These are phyloP conservation scores for Charaxes varanes DNA, from an alignment of 1,140 invertebrate species.

Conservation along the genomic window DNA sequence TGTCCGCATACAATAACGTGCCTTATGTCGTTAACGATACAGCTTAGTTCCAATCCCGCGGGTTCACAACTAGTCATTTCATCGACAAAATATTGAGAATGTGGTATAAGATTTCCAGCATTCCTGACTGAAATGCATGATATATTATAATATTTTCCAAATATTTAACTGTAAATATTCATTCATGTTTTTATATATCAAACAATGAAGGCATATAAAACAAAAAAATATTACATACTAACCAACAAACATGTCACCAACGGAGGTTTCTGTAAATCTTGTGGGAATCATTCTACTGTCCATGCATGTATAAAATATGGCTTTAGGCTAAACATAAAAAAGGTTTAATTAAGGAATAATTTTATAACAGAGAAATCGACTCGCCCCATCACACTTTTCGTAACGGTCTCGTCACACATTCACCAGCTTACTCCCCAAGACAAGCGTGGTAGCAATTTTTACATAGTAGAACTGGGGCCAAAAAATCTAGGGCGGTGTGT, in stretches of 20 bases:
- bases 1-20: constrained; percentile 97
- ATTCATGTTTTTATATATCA: no score
- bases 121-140: constrained; percentile 85
- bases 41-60: constrained; percentile 94
- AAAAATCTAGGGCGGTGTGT: background rate
- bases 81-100: constrained; percentile 90
- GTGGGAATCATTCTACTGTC: constrained; percentile 97
- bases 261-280: constrained; percentile 94
- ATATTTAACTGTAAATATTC: no score
- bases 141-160: constrained; percentile 9
- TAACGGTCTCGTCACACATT: no score
- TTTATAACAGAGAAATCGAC: no score
- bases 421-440: no score
- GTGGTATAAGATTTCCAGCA: constrained; percentile 94
- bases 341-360: no score
- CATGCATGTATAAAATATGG: no score
- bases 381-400: no score
- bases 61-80: constrained; percentile 94
- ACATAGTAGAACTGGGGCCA: no score
- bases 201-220: no score
- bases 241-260: constrained; percentile 98
- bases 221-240: constrained; percentile 41
- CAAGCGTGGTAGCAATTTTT: no score
- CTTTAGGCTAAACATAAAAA: no score
- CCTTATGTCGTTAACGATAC: constrained; percentile 92